Evolutionary conservation across 2,113 vertebrate genomes (phyloP).

Genomic region (Leptobrachium leishanense): DNA sequence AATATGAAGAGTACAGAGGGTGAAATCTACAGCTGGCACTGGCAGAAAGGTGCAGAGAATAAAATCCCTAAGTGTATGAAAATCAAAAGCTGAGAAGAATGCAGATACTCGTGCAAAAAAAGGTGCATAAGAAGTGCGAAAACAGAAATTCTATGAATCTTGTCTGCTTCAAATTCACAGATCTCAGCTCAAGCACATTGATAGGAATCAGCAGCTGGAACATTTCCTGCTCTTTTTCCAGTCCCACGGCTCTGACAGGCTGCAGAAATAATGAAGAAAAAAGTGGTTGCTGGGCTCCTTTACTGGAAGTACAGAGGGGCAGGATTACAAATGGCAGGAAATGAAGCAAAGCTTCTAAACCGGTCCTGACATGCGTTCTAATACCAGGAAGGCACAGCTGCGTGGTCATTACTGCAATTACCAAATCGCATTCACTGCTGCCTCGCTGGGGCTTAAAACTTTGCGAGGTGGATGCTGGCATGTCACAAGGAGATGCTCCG

Average conservation of each 20-base stretch:
- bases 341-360: slow-evolving; percentile 60
- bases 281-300: slow-evolving; percentile 39
- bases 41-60: too few species aligned
- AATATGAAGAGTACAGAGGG: too few species aligned
- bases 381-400: slow-evolving; percentile 64
- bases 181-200: neutral
- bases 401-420: slow-evolving; percentile 68
- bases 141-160: too few species aligned
- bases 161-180: too few species aligned
- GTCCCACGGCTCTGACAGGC: neutral
- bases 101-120: too few species aligned
- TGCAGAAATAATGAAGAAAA: slow-evolving; percentile 42
- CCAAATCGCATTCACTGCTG: slow-evolving; percentile 62
- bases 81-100: too few species aligned
- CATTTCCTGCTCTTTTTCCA: neutral
- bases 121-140: too few species aligned
- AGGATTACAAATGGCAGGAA: slow-evolving; percentile 61
- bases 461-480: slow-evolving; percentile 33
- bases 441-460: slow-evolving; percentile 60
- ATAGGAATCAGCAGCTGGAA: slow-evolving; percentile 7
- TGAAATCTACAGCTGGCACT: too few species aligned
- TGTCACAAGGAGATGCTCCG: slow-evolving; percentile 6
- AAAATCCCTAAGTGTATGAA: too few species aligned
- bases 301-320: slow-evolving; percentile 53
- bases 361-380: slow-evolving; percentile 59